Evolutionary conservation across 2,888 invertebrate genomes (phyloP), one percentile per base, ranked within the genome.

Genomic region (Zelleria hepariella): DNA sequence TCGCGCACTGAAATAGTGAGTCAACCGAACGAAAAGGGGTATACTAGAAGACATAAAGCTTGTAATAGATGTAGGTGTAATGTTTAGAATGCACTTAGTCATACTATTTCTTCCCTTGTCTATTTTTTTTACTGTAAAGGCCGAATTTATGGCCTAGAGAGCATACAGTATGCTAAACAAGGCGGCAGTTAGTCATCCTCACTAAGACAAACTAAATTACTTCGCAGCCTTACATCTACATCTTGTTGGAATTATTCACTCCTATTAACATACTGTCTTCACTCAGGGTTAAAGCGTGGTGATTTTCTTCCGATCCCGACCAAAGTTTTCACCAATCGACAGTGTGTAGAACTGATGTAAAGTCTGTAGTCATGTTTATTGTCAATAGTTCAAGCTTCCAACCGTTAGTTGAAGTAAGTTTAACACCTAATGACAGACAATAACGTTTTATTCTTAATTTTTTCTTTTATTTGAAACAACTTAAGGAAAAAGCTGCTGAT

Each of bases 201-300:
- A 15, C 32, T 42, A 15, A 0, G 32, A 42, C 32, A 42, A 42
- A 42, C 32, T 15, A 42, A 42, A 42, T 42, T 42, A 42, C 32
- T 42, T 42, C 15, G 3, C 15, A 42, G 32, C 15, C 32, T 42
- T 42, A 53, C 15, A 25, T 54, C 54, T n/a, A 23, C 54, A 56
- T 56, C 56, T 32, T 42, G 21, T 20, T 42, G 32, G 27, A 56
- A 57, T 57, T 47, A 24, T 47, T 57, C 10, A 42, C 23, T 57
- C 57, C 5, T 23, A 57, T 57, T 57, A 57, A 24, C 57, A 57
- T 55, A 32, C 24, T 47, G 24, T 42, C 47, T 82, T 80, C 84
- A 82, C 75, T 73, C 76, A 72, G 71, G 73, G 32, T 42, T 2
- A 42, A 42, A 42, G 5, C 32, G 32, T 15, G 15, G 10, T 42